Percentiles rank a stretch among this genome's conserved stretches.
Conservation (phyloP, 2,113 vertebrate genomes). For the Chloropsis cyanopogon region DNA sequence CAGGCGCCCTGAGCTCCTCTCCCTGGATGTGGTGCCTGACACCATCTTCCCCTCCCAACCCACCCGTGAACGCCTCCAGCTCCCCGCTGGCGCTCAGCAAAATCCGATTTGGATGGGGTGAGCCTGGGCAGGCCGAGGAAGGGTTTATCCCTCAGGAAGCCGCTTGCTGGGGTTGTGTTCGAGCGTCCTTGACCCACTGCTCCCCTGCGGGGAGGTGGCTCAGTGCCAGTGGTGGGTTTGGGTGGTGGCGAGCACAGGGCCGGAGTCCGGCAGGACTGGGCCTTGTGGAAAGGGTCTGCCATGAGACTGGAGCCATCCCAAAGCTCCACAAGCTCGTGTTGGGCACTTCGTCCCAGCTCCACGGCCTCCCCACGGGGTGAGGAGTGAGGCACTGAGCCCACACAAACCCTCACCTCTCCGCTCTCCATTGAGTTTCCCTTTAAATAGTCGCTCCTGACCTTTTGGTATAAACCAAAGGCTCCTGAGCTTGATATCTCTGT, state of each 20-base stretch:
- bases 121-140: fast-evolving
- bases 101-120: background rate
- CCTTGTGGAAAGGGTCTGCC: background rate
- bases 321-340: fast-evolving
- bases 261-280: fast-evolving
- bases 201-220: background rate
- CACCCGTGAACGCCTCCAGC: background rate
- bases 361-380: fast-evolving
- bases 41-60: background rate
- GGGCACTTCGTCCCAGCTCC: background rate
- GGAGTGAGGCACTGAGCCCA: fast-evolving
- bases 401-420: fast-evolving
- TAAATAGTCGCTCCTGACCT: fast-evolving
- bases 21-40: background rate
- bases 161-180: background rate
- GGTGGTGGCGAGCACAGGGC: background rate
- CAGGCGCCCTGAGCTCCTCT: fast-evolving
- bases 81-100: fast-evolving
- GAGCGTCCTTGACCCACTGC: background rate
- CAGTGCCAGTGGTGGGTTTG: background rate
- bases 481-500: background rate
- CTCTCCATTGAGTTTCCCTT: background rate
- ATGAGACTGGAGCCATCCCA: fast-evolving
- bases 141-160: background rate
- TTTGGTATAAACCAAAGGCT: background rate